Evolutionary conservation across 2,888 invertebrate genomes (phyloP).

Genomic region (Eristalis arbustorum): DNA sequence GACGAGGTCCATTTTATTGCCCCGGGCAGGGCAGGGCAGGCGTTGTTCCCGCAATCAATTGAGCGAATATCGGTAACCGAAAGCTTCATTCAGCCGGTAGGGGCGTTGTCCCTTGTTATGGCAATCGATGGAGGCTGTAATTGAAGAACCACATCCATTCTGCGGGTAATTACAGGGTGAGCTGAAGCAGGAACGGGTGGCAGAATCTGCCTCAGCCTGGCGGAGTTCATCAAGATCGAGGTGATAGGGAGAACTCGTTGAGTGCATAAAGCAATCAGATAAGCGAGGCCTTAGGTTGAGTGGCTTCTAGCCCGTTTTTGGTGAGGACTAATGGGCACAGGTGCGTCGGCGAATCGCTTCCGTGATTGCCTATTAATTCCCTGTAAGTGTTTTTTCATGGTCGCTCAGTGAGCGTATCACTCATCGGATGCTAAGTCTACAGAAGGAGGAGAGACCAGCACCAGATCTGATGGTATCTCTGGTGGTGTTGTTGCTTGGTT

Average conservation of each 20-base stretch:
- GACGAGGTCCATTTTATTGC: slow-evolving; percentile 26
- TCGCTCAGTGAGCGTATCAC: background rate
- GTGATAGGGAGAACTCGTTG: background rate
- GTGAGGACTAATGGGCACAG: slow-evolving; percentile 2
- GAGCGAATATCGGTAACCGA: slow-evolving; percentile 14
- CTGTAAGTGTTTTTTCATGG: slow-evolving; percentile 25
- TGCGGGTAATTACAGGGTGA: slow-evolving; percentile 42
- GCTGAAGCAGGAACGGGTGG: background rate
- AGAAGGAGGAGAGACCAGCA: background rate
- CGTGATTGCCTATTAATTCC: slow-evolving; percentile 32
- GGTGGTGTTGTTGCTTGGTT: background rate
- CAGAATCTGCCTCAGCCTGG: background rate
- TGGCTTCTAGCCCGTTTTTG: background rate
- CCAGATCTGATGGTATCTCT: background rate
- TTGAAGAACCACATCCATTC: slow-evolving; percentile 18
- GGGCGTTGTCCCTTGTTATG: slow-evolving; percentile 34
- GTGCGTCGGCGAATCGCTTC: slow-evolving; percentile 7
- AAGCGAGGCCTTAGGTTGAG: background rate
- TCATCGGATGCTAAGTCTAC: background rate
- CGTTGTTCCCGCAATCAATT: background rate
- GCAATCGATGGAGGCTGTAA: slow-evolving; percentile 28
- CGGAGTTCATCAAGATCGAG: slow-evolving; percentile 25
- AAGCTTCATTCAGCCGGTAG: slow-evolving; percentile 15
- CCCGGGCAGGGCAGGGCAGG: background rate
- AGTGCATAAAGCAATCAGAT: slow-evolving; percentile 41